Conservation (phyloP, 1,140 invertebrate species). For the Lepidurus packardi region DNA sequence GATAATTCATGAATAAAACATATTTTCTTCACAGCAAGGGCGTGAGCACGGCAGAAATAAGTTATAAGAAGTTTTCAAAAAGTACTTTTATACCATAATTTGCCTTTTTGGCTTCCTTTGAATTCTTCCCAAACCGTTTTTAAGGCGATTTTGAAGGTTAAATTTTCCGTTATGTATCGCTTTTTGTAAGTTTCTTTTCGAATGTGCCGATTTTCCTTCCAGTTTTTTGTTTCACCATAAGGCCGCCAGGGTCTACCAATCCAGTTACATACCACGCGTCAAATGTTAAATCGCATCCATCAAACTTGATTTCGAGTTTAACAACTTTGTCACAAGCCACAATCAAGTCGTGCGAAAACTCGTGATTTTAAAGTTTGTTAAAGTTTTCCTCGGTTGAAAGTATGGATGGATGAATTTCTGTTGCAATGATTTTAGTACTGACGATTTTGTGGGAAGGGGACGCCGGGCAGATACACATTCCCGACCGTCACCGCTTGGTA, state of each 20-base stretch:
- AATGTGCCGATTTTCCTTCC: not conserved
- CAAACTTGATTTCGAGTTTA: not conserved
- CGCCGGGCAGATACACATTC: conserved; percentile 13
- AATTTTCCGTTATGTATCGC: not conserved
- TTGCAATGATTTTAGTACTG: not conserved
- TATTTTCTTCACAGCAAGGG: not conserved
- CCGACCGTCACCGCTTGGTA: conserved; percentile 12
- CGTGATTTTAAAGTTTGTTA: not conserved
- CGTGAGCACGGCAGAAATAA: not conserved
- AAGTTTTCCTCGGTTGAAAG: not conserved
- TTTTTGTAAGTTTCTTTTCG: not conserved
- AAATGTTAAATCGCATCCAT: not conserved
- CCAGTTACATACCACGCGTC: not conserved
- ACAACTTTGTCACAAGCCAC: not conserved
- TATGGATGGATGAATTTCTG: not conserved
- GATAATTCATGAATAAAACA: not conserved
- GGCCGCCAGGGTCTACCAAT: conserved; percentile 10
- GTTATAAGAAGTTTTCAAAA: not conserved
- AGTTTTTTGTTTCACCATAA: not conserved
- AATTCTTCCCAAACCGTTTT: not conserved
- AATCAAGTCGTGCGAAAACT: not conserved
- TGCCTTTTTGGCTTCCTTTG: not conserved
- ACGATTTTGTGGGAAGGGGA: conserved; percentile 15
- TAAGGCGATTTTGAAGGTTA: not conserved
- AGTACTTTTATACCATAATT: not conserved